phyloP scores from a whole-genome alignment of 2,113 vertebrate genomes.

The Osmerus mordax region DNA sequence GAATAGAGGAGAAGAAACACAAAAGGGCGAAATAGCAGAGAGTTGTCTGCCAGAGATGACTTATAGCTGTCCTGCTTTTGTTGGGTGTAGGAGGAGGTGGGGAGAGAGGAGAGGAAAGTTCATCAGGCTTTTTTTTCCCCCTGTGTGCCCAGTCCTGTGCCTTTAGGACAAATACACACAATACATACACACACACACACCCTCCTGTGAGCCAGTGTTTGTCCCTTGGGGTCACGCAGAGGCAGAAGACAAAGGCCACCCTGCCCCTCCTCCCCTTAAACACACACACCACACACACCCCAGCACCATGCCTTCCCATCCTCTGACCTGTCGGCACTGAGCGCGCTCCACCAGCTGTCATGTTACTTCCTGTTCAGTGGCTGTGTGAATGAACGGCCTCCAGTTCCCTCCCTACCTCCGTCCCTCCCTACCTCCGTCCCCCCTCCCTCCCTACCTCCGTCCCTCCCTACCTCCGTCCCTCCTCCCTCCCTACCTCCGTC shows the following conservation, averaged over 20 bases:
- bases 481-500: conserved; percentile 5
- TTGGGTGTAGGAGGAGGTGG: neutral
- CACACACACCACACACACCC: conserved; percentile 23
- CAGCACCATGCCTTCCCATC: conserved; percentile 22
- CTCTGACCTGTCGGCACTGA: conserved; percentile 48
- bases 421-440: conserved; percentile 7
- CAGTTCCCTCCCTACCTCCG: conserved; percentile 25
- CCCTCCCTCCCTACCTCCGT: conserved; percentile 11
- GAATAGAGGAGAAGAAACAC: conserved; percentile 7
- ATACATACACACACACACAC: conserved; percentile 9
- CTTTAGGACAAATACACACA: neutral
- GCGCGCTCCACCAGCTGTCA: conserved; percentile 59
- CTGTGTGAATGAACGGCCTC: conserved; percentile 25
- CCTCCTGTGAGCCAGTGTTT: conserved; percentile 35
- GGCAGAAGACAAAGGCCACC: conserved; percentile 49
- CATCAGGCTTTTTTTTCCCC: neutral
- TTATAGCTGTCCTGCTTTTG: conserved; percentile 8
- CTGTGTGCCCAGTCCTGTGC: neutral
- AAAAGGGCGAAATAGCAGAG: neutral
- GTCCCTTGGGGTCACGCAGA: conserved; percentile 18
- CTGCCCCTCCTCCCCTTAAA: conserved; percentile 6
- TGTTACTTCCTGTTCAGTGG: conserved; percentile 62
- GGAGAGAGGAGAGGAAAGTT: neutral
- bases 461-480: conserved; percentile 11
- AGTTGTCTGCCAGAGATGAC: conserved; percentile 15